A percentile compares a stretch with the other conserved stretches of the same genome.
These are phyloP conservation scores for Thyatira batis DNA, from an alignment of 2,888 invertebrate genomes.

Conservation along the genomic window DNA sequence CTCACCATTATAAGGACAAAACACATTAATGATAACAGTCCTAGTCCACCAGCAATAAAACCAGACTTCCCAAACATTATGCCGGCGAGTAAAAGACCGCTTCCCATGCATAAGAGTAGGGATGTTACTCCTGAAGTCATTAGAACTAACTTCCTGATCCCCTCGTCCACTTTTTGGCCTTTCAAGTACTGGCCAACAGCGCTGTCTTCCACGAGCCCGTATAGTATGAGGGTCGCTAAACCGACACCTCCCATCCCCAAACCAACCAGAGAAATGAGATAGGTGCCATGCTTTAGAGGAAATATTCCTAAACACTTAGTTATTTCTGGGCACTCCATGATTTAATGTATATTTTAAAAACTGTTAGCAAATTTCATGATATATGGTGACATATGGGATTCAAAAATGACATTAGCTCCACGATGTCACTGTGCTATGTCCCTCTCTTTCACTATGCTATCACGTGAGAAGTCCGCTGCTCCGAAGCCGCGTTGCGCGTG, in stretches of 20 bases:
- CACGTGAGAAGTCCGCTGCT: too few relatives aligned
- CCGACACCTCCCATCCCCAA: slow-evolving; percentile 35
- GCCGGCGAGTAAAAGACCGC: slow-evolving; percentile 38
- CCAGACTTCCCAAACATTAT: slow-evolving; percentile 8
- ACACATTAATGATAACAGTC: slow-evolving; percentile 32
- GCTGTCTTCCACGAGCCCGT: slow-evolving; percentile 42
- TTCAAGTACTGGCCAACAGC: slow-evolving; percentile 16
- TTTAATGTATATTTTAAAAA: too few relatives aligned
- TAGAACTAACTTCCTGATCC: slow-evolving; percentile 38
- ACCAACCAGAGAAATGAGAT: slow-evolving; percentile 45
- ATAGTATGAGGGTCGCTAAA: slow-evolving; percentile 40
- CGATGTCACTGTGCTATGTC: too few relatives aligned
- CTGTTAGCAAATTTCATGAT: too few relatives aligned
- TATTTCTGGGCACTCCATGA: slow-evolving; percentile 44
- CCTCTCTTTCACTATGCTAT: too few relatives aligned
- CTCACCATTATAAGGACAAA: slow-evolving; percentile 20
- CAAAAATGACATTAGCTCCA: too few relatives aligned
- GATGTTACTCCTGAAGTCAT: slow-evolving; percentile 34
- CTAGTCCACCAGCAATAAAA: slow-evolving; percentile 16
- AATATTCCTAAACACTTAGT: slow-evolving; percentile 37
- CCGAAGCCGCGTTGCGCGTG: too few relatives aligned
- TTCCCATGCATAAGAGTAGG: slow-evolving; percentile 32
- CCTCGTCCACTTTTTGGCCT: slow-evolving; percentile 20
- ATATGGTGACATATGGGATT: too few relatives aligned
- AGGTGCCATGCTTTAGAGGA: slow-evolving; percentile 38